Base-by-base conservation (phyloP, 1,140 invertebrate genomes). In the Bombus fervidus region DNA sequence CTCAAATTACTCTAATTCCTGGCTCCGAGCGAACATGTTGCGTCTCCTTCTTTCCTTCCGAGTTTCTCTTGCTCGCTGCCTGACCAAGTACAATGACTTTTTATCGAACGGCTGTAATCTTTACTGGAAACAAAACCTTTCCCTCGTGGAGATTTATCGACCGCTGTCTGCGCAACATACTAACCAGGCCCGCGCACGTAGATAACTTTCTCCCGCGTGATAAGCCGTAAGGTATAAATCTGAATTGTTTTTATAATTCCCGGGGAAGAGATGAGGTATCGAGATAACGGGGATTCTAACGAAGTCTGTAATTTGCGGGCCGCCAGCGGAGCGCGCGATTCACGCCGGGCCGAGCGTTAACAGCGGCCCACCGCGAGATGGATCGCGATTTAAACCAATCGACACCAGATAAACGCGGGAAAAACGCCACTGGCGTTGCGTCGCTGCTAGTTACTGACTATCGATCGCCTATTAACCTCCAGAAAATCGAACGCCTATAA, bases 191-290 rank as follows among this genome's bases (percentile, higher is more conserved):
- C 85, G 39, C 86, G 85, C 86, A 76, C 87, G 89, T 90, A 92
- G 91, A 92, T 92, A 89, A 92, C 91, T 91, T 92, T 92, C 91
- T 86, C 91, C 90, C 86, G 85, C 86, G 86, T 91, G 91, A 92
- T 92, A 92, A 92, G 91, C 91, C 90, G 91, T 89, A 86, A 92
- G 91, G 90, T 92, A 92, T 92, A 92, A 92, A 92, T 92, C 91
- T 92, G 91, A 92, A 92, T 92, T 91, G 91, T 92, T 92, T 92
- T 92, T 92, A 92, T 92, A 91, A 92, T 92, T 92, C 91, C 85
- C 91, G 83, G 89, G 83, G 86, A 62, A 59, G 84, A 91, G 91
- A 92, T 91, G 87, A 86, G 89, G 91, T 87, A 86, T 89, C 91
- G 89, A 91, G 91, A 92, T 92, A 92, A 92, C 91, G 86, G 89